Base-by-base conservation (phyloP, 1,140 invertebrate species). In the Cydia pomonella region DNA sequence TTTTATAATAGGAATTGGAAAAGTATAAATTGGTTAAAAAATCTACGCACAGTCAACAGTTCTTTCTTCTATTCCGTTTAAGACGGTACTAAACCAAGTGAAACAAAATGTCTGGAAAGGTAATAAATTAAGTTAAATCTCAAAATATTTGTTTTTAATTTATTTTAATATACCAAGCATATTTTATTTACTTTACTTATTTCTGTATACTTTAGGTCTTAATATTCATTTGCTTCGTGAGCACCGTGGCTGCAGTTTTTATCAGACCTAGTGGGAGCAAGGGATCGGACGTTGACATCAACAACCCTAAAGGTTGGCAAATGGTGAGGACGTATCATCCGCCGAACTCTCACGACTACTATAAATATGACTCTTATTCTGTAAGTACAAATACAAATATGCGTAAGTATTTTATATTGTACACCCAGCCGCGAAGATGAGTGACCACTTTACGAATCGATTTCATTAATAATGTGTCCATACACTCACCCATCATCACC, bases 1-100 rank as follows among this genome's bases (percentile, higher is more conserved):
- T 92, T 92, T 92, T 92, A 85, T 88, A 92, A 92, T 87, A 79
- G 81, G 77, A 76, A 84, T 87, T 82, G 76, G 83, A 87, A 88
- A 82, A 91, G 84, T 92, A 92, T 92, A 92, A 91, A 92, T 90
- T 81, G 87, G 83, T 84, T 83, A 80, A 84, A 81, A 82, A 72
- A 82, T 72, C 38, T 77, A 77, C 72, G 71, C 59, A 78, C 82
- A 64, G 80, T 85, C 84, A 92, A 88, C 89, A 92, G 90, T 92
- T 85, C 73, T 77, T 77, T 79, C 82, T 82, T 83, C 83, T 75
- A 82, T 84, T 80, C 80, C 77, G 81, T 77, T 79, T 79, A 80
- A 81, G 77, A 82, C 85, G 83, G 87, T 92, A 86, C 89, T 59
- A 83, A 83, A 79, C 73, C 76, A 87, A 85, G 74, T 75, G 73